Percentiles rank a stretch among this genome's conserved stretches.
phyloP scores from a whole-genome alignment of 2,797 vertebrate genomes.

The Poecilia velifera region DNA sequence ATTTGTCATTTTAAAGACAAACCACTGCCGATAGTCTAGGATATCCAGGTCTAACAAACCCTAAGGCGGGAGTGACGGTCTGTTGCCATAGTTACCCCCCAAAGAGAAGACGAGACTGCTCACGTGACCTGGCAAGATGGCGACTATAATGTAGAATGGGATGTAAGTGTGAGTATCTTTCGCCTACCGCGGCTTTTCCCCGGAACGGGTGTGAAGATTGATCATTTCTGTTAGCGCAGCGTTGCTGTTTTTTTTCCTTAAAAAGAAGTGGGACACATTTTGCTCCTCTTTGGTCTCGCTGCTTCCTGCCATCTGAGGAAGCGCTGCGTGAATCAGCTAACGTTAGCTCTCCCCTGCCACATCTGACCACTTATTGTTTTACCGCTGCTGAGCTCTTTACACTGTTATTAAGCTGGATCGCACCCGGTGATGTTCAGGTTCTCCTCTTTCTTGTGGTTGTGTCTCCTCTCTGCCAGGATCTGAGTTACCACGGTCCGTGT shows the following conservation, averaged over 20 bases:
- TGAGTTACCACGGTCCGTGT: constrained; percentile 21
- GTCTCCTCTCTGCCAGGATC: constrained; percentile 39
- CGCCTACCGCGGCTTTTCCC: constrained; percentile 28
- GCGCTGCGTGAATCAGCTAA: constrained; percentile 47
- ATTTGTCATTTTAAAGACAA: not conserved
- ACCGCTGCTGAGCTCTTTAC: constrained; percentile 32
- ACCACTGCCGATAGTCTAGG: too few relatives aligned
- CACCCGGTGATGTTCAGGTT: accelerated
- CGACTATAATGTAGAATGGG: constrained; percentile 69
- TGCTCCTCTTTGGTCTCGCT: not conserved
- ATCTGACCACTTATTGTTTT: constrained; percentile 40
- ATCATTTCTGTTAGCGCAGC: accelerated
- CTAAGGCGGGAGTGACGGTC: not conserved
- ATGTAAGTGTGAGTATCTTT: constrained; percentile 64
- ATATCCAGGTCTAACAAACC: not conserved
- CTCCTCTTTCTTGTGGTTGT: not conserved
- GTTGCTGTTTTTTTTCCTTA: not conserved
- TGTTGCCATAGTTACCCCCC: constrained; percentile 69
- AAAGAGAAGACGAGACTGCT: constrained; percentile 56
- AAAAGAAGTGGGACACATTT: too few relatives aligned
- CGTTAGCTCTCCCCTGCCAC: constrained; percentile 51
- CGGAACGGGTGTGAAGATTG: not conserved
- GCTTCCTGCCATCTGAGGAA: constrained; percentile 15
- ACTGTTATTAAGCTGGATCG: too few relatives aligned
- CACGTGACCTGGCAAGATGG: constrained; percentile 78